Evolutionary conservation across 2,797 vertebrate genomes (phyloP), one percentile per base, ranked within the genome.

Genomic region (Danio aesculapii): DNA sequence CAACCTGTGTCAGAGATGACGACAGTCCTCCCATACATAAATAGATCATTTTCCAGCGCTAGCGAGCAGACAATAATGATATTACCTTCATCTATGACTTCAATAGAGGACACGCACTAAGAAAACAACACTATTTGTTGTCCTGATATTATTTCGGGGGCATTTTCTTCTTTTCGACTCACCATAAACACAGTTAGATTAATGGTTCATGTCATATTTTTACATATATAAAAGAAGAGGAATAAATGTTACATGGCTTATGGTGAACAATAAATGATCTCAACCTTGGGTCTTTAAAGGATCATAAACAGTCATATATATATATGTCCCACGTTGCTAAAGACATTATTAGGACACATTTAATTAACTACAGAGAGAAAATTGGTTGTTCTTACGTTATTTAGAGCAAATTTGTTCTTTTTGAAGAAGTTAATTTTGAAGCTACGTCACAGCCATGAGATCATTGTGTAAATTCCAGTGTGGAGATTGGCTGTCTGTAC

Each of bases 1-100:
- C 50, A 59, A 17, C 19, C 41, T 59, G 46, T 69, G 46, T 77
- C 79, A 81, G 63, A 64, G 46, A 58, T 1, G 6, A 79, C 53
- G 30, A 62, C 61, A 19, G 12, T 62, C 58, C 52, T 58, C 72
- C 14, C 73, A 81, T 64, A 74, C 55, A 72, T 30, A 62, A 62
- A 71, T 16, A 79, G 44, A 52, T 61, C 0, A 9, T 61, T 62
- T 62, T 63, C 5, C 39, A 71, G 68, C 58, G 71, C 17, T 44
- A 63, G 46, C 21, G 19, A 19, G 12, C 57, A n/a, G 16, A 10
- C 64, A 21, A 44, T 71, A 50, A 71, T 46, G 13, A 63, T 16
- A 62, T 55, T 19, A 19, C 77, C 58, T 71, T 62, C 8, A 21
- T 21, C 46, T 50, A 8, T 70, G n/a, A 71, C 4, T 44, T 62